phyloP scores from a whole-genome alignment of 2,888 invertebrate genomes.

The Pegoplata infirma region DNA sequence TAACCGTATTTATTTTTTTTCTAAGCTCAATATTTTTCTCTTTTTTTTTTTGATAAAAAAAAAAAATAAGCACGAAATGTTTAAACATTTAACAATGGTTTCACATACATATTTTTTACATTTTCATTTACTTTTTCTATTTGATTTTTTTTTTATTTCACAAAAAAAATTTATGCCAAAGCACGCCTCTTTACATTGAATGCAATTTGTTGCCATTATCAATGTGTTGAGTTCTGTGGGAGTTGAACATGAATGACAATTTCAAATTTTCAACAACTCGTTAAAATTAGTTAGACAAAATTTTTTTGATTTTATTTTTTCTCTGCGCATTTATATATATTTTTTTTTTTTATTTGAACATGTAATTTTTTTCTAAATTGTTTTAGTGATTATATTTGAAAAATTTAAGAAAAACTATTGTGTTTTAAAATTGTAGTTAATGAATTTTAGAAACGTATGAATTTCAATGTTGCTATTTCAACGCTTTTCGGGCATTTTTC shows the following conservation, averaged over 20 bases:
- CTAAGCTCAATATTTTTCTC: neutral
- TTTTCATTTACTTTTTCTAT: too few relatives aligned
- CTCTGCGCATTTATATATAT: too few relatives aligned
- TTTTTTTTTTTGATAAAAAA: neutral
- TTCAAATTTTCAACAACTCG: conserved; percentile 20
- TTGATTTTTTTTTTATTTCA: conserved; percentile 3
- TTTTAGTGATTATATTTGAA: neutral
- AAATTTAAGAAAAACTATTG: too few relatives aligned
- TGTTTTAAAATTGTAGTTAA: too few relatives aligned
- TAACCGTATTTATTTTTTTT: conserved; percentile 24
- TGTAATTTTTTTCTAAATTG: neutral
- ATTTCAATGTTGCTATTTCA: too few relatives aligned
- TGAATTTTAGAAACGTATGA: too few relatives aligned
- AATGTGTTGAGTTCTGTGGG: conserved; percentile 24
- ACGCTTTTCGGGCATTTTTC: too few relatives aligned
- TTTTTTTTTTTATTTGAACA: neutral
- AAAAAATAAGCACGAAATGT: conserved; percentile 40
- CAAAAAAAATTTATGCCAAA: conserved; percentile 37
- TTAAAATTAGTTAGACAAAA: neutral
- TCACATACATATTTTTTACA: conserved; percentile 17
- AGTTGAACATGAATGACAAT: conserved; percentile 28
- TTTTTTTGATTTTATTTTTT: neutral
- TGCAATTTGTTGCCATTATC: conserved; percentile 53
- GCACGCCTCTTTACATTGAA: conserved; percentile 44
- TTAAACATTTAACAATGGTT: conserved; percentile 51